Conservation (phyloP, 2,888 invertebrate species). For the Microctonus brassicae region DNA sequence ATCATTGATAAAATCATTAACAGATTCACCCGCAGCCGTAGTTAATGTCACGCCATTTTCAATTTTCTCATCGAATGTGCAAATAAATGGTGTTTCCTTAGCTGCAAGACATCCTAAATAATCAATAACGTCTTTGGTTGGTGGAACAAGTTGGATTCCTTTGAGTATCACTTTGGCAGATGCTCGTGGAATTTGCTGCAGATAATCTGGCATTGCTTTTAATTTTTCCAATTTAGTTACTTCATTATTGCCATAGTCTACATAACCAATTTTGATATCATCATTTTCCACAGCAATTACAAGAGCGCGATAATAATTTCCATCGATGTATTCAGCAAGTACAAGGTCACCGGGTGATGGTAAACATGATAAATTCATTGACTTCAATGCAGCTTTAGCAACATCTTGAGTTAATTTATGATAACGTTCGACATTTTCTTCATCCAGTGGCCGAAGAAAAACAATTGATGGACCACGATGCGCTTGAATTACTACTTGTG, state of each 20-base stretch:
- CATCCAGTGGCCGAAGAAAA: slow-evolving; percentile 53
- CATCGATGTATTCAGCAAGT: slow-evolving; percentile 55
- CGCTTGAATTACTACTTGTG: slow-evolving; percentile 14
- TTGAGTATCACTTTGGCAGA: slow-evolving; percentile 52
- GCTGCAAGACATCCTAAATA: slow-evolving; percentile 53
- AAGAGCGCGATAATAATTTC: slow-evolving; percentile 63
- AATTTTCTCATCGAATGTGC: slow-evolving; percentile 49
- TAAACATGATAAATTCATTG: slow-evolving; percentile 45
- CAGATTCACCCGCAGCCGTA: slow-evolving; percentile 42
- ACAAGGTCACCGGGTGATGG: slow-evolving; percentile 60
- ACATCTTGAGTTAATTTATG: slow-evolving; percentile 55
- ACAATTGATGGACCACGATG: slow-evolving; percentile 17
- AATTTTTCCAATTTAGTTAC: slow-evolving; percentile 48
- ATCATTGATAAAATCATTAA: slow-evolving; percentile 56
- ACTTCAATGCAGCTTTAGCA: slow-evolving; percentile 55
- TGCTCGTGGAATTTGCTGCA: slow-evolving; percentile 51
- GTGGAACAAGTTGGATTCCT: slow-evolving; percentile 50
- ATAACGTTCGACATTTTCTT: slow-evolving; percentile 47
- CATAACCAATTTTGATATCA: slow-evolving; percentile 53
- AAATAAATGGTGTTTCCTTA: slow-evolving; percentile 49
- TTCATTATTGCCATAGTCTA: slow-evolving; percentile 65
- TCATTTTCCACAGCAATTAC: slow-evolving; percentile 48
- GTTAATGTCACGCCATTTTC: slow-evolving; percentile 45
- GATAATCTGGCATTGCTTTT: slow-evolving; percentile 50
- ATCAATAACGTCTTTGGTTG: slow-evolving; percentile 53